phyloP scores from a whole-genome alignment of 1,140 invertebrate genomes.

The Drosophila orena region DNA sequence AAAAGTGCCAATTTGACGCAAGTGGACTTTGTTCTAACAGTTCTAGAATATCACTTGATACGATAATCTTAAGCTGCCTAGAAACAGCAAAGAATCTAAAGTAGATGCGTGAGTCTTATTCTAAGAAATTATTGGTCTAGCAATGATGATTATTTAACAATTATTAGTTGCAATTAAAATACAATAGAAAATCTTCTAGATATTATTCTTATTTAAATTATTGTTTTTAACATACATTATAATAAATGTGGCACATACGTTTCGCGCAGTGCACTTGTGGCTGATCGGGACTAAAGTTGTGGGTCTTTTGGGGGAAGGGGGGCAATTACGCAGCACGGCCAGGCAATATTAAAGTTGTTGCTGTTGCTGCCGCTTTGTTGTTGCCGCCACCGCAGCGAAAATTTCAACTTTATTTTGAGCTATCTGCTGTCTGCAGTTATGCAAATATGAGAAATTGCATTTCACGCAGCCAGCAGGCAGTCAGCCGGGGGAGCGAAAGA shows the following conservation, averaged over 20 bases:
- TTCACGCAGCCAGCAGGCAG: constrained; percentile 63
- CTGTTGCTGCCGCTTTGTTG: constrained; percentile 50
- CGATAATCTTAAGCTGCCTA: too few species aligned
- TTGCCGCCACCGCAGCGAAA: constrained; percentile 61
- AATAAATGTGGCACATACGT: background rate
- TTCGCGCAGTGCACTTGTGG: constrained; percentile 23
- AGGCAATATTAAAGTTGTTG: constrained; percentile 77
- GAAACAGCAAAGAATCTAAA: too few species aligned
- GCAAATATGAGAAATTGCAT: constrained; percentile 83
- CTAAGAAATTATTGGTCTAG: too few species aligned
- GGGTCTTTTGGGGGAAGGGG: constrained; percentile 8
- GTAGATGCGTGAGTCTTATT: too few species aligned
- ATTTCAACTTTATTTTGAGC: constrained; percentile 81
- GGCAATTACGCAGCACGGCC: constrained; percentile 72
- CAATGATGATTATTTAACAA: too few species aligned
- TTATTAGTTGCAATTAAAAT: background rate
- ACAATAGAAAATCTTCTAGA: too few species aligned
- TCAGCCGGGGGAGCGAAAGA: background rate
- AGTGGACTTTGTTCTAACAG: background rate
- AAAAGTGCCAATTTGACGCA: background rate
- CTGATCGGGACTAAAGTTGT: constrained; percentile 36
- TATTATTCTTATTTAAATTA: background rate
- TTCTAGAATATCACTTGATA: too few species aligned
- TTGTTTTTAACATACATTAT: too few species aligned
- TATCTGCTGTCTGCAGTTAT: constrained; percentile 82